phyloP scores from a whole-genome alignment of 2,888 invertebrate genomes.

The Melanchra persicariae region DNA sequence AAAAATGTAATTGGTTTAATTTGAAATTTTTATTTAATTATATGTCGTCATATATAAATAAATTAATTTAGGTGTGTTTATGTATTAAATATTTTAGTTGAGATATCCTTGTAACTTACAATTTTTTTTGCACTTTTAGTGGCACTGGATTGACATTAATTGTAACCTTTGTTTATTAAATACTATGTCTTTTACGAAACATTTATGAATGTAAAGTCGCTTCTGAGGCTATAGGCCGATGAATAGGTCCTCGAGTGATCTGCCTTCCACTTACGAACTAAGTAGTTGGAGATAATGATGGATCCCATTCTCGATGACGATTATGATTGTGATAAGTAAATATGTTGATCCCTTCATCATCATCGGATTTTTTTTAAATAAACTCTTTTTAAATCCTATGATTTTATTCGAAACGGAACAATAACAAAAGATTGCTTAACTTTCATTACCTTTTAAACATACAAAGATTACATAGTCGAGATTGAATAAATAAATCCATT shows the following conservation, averaged over 20 bases:
- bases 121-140: too few species aligned
- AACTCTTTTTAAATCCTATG: too few species aligned
- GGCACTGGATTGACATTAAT: too few species aligned
- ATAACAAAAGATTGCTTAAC: background rate
- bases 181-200: too few species aligned
- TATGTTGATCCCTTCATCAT: background rate
- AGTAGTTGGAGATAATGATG: background rate
- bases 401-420: background rate
- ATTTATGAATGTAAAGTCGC: too few species aligned
- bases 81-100: too few species aligned
- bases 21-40: too few species aligned
- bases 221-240: background rate
- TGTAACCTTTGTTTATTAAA: too few species aligned
- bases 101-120: too few species aligned
- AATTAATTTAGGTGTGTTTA: background rate
- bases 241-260: background rate
- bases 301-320: background rate
- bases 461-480: slow-evolving; percentile 1
- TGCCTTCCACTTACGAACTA: background rate
- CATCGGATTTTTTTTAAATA: background rate
- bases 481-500: slow-evolving; percentile 42
- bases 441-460: slow-evolving; percentile 1
- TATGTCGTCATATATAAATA: background rate
- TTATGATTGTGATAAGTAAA: background rate
- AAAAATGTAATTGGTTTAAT: too few species aligned